These are phyloP conservation scores for Galerucella pusilla DNA, from an alignment of 2,888 invertebrate genomes.

Conservation along the genomic window DNA sequence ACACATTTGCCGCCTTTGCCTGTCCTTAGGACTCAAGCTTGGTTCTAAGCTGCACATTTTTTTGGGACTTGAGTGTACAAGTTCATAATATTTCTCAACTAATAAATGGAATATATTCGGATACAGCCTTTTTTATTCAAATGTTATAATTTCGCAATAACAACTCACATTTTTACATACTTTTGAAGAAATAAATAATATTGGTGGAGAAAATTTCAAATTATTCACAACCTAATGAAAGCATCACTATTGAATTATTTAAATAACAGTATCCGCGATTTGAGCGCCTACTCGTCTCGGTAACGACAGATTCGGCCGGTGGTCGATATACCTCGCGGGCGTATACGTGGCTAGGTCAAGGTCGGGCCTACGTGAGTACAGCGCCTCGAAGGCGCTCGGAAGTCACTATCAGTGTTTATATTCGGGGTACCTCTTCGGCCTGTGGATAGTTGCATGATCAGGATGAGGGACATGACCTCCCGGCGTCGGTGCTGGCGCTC, in stretches of 20 bases:
- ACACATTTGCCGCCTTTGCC: no score
- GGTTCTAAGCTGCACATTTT: no score
- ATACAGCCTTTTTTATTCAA: no score
- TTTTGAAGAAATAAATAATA: not conserved
- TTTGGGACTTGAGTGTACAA: no score
- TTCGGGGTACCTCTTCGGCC: conserved; percentile 75
- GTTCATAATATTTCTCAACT: no score
- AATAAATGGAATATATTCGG: no score
- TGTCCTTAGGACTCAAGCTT: no score
- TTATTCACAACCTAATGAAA: not conserved
- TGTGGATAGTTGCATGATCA: conserved; percentile 67
- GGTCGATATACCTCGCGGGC: conserved; percentile 47
- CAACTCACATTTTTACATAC: no score
- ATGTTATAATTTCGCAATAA: no score
- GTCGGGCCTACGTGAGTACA: conserved; percentile 46
- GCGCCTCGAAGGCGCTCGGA: conserved; percentile 54
- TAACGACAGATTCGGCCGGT: conserved; percentile 42
- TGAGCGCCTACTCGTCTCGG: conserved; percentile 38
- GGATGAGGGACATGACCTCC: conserved; percentile 57
- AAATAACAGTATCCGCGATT: conserved; percentile 29
- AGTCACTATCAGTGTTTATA: conserved; percentile 79
- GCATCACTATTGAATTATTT: not conserved
- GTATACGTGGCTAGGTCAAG: conserved; percentile 42
- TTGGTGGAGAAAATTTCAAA: not conserved
- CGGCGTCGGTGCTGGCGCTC: conserved; percentile 66